Evolutionary conservation across 2,888 invertebrate species (phyloP), one percentile per base, ranked within the genome.

Genomic region (Agelastica alni): DNA sequence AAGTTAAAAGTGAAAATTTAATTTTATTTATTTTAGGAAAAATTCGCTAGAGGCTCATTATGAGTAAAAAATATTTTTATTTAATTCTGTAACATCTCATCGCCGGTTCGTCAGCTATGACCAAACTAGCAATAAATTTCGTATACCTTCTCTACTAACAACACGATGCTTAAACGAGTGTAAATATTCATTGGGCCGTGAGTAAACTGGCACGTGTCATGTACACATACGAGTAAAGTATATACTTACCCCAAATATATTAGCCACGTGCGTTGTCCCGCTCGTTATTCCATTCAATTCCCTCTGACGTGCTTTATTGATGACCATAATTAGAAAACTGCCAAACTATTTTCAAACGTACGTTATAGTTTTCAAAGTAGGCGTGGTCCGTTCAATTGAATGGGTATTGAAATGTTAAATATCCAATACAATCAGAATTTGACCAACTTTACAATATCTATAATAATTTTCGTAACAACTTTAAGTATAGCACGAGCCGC

Each of bases 151-250:
- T 5, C 31, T n/a, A 31, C 49, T 49, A 49, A 12, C 16, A 49
- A 42, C 14, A 31, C n/a, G 12, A 6, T 20, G 34, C 14, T 26
- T 47, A 6, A 42, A 49, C 51, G 47, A 57, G 46, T 60, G 63
- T 65, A 65, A 65, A 65, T 63, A 63, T 65, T 63, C 63, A 63
- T 63, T 55, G 63, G 49, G 53, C 51, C 65, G 62, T 65, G 65
- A 63, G 65, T 59, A 63, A 63, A 60, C 37, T 58, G 46, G 56
- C 65, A 65, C 65, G 65, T 65, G 65, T 61, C 63, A 56, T 41
- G 48, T 43, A 20, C 52, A 51, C 47, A 36, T 31, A 56, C 45
- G 26, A 20, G 28, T 53, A 52, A 37, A 37, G 37, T 39, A 39
- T 39, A 39, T 39, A 20, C 18, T 9, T 48, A 53, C 57, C 59